Evolutionary conservation across 2,113 vertebrate genomes (phyloP).

Genomic region (Columba janthina): DNA sequence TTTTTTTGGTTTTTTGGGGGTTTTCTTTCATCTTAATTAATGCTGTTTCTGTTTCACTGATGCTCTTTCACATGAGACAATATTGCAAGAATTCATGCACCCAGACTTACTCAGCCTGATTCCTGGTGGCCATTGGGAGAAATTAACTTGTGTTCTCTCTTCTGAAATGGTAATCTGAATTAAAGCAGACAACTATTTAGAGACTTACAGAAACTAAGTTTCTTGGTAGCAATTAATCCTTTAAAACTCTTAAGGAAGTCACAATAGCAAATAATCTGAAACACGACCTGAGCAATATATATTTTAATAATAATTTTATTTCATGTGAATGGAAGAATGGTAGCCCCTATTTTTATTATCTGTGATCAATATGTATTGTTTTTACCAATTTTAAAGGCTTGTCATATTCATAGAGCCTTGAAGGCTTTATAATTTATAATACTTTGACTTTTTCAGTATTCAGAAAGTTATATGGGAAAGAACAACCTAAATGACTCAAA

Average conservation of each 20-base stretch:
- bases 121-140: not conserved
- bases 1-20: no score
- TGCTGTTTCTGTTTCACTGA: not conserved
- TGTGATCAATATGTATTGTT: not conserved
- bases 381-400: not conserved
- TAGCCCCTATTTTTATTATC: not conserved
- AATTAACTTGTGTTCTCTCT: not conserved
- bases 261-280: not conserved
- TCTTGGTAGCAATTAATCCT: not conserved
- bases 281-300: not conserved
- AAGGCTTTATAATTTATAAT: not conserved
- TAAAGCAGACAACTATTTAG: not conserved
- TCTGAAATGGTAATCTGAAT: not conserved
- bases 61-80: not conserved
- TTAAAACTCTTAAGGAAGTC: not conserved
- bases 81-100: not conserved
- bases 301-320: not conserved
- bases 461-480: not conserved
- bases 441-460: not conserved
- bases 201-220: not conserved
- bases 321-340: not conserved
- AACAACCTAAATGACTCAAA: not conserved
- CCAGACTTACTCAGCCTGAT: not conserved
- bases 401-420: not conserved
- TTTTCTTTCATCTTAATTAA: not conserved